phyloP scores from a whole-genome alignment of 2,113 vertebrate species.

The Hyla sarda region DNA sequence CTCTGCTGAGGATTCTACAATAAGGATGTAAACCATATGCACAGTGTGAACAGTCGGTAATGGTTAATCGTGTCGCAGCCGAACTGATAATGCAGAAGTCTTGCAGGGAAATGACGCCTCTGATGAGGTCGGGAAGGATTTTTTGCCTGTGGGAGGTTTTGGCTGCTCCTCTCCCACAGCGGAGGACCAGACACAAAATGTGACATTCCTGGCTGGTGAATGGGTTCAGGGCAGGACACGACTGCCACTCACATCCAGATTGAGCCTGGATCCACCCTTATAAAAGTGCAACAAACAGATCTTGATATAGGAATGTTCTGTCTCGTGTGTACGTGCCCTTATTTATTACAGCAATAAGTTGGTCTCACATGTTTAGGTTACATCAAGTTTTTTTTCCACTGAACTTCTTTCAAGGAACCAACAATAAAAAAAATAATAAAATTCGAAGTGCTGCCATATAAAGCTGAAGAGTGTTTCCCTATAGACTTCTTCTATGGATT shows the following conservation, averaged over 20 bases:
- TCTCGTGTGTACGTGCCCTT: background rate
- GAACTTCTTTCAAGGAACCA: background rate
- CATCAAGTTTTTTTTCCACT: background rate
- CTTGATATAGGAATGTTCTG: background rate
- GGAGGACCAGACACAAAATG: slow-evolving; percentile 40
- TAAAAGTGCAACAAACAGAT: background rate
- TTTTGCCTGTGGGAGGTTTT: slow-evolving; percentile 34
- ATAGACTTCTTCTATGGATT: background rate
- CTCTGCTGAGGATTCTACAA: too few species aligned
- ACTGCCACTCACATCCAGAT: slow-evolving; percentile 20
- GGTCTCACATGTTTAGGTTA: background rate
- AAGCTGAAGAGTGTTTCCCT: too few species aligned
- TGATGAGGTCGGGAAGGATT: background rate
- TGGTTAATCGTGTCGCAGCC: background rate
- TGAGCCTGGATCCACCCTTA: slow-evolving; percentile 20
- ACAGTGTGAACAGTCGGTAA: background rate
- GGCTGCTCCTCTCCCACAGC: background rate
- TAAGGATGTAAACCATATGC: background rate
- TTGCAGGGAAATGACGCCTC: slow-evolving; percentile 6
- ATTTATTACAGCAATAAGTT: background rate
- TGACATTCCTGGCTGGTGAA: slow-evolving; percentile 42
- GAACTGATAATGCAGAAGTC: slow-evolving; percentile 2
- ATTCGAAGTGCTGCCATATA: too few species aligned
- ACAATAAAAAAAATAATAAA: too few species aligned
- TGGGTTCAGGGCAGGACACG: slow-evolving; percentile 52